Percentiles rank a stretch among this genome's conserved stretches.
Evolutionary conservation across 2,797 vertebrate genomes (phyloP).

Genomic region (Acanthurus tractus): DNA sequence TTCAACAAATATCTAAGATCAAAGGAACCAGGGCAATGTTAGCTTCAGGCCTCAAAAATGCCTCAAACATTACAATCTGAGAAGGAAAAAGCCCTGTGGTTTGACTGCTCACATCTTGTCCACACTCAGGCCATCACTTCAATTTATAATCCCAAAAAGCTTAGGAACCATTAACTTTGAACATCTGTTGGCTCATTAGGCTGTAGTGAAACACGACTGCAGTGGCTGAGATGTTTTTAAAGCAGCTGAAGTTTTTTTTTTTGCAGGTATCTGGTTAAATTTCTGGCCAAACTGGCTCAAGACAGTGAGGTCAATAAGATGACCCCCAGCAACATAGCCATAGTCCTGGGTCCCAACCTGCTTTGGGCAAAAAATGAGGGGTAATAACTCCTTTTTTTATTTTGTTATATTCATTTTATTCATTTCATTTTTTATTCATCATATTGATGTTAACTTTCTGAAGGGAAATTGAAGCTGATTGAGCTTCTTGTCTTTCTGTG

Average conservation of each 20-base stretch:
- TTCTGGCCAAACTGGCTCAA: constrained; percentile 94
- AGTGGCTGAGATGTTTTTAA: neutral
- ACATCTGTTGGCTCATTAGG: neutral
- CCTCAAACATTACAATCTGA: neutral
- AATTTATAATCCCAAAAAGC: neutral
- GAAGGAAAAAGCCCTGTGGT: neutral
- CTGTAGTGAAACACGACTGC: neutral
- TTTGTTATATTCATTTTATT: too few species aligned
- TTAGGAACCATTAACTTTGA: neutral
- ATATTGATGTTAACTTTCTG: neutral
- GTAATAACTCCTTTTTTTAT: constrained; percentile 78
- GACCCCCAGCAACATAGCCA: constrained; percentile 96
- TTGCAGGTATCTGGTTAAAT: constrained; percentile 97
- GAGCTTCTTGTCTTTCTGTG: neutral
- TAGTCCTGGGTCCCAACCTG: constrained; percentile 96
- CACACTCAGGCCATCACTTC: neutral
- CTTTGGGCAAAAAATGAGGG: constrained; percentile 96
- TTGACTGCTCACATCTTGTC: neutral
- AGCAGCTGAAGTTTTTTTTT: constrained; percentile 2
- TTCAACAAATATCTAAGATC: too few species aligned
- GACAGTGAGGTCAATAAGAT: constrained; percentile 97
- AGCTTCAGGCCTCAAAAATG: neutral
- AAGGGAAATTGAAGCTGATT: neutral
- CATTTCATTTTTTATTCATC: neutral
- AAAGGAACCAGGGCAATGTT: too few species aligned